phyloP scores from a whole-genome alignment of 2,797 vertebrate species.

The Neosilurus mollespiculum region DNA sequence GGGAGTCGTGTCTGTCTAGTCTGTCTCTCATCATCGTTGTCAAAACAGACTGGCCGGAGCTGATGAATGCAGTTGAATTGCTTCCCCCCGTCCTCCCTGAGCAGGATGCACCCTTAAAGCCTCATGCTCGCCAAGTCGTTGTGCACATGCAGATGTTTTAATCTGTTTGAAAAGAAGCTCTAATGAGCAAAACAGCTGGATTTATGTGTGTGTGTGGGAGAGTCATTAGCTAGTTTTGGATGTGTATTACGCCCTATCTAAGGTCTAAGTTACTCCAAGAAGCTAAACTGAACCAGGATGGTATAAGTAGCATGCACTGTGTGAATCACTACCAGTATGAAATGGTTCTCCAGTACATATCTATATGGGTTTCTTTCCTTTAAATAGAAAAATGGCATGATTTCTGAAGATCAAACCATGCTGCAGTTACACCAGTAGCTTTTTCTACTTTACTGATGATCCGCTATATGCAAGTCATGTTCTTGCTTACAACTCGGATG shows the following conservation, averaged over 20 bases:
- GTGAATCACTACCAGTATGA: not conserved
- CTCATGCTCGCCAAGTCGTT: slow-evolving; percentile 11
- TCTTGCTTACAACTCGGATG: not conserved
- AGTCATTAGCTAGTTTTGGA: not conserved
- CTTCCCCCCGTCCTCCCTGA: slow-evolving; percentile 21
- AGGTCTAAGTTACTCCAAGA: not conserved
- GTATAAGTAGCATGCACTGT: not conserved
- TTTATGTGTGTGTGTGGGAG: slow-evolving; percentile 16
- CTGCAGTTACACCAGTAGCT: not conserved
- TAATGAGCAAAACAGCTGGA: slow-evolving; percentile 43
- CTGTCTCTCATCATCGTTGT: slow-evolving; percentile 30
- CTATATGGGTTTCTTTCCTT: too few species aligned
- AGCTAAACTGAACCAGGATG: not conserved
- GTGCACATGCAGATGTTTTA: slow-evolving; percentile 35
- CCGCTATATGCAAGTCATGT: too few species aligned
- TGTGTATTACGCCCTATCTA: not conserved
- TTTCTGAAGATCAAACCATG: not conserved
- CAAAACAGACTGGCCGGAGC: slow-evolving; percentile 18
- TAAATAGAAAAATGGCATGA: not conserved
- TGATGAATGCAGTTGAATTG: slow-evolving; percentile 22
- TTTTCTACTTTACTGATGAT: too few species aligned
- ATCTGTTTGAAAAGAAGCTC: slow-evolving; percentile 8
- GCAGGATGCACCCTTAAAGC: slow-evolving; percentile 19
- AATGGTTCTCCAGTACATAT: not conserved
- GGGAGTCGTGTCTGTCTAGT: slow-evolving; percentile 10